Percentiles rank a stretch among this genome's conserved stretches.
These are phyloP conservation scores for Tuta absoluta DNA, from an alignment of 2,888 invertebrate genomes.

Conservation along the genomic window DNA sequence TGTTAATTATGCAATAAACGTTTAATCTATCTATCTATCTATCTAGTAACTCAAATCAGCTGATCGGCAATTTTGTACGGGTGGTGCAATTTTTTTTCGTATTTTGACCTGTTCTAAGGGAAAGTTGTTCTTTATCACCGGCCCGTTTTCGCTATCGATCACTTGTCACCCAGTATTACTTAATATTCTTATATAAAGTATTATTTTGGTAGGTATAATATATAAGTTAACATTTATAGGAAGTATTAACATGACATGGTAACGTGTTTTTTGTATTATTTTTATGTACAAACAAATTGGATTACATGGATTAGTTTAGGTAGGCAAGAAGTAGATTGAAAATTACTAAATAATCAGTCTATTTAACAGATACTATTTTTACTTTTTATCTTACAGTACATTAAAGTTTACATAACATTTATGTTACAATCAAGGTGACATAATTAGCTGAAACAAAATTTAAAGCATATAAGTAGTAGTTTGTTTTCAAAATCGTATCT, in stretches of 20 bases:
- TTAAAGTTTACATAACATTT: background rate
- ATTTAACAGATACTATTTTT: conserved; percentile 57
- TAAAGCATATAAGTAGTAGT: background rate
- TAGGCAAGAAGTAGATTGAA: conserved; percentile 51
- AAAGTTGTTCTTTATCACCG: no score
- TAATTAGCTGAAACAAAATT: no score
- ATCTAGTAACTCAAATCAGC: no score
- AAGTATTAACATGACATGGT: conserved; percentile 40
- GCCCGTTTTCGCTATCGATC: no score
- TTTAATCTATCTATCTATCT: no score
- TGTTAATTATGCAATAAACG: no score
- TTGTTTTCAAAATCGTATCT: background rate
- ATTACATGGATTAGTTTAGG: conserved; percentile 24
- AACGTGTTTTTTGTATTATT: conserved; percentile 38
- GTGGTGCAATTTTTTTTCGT: no score
- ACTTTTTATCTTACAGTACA: background rate
- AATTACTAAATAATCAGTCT: conserved; percentile 71
- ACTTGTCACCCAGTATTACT: no score
- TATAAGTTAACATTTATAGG: conserved; percentile 38
- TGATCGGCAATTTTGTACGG: no score
- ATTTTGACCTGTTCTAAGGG: no score
- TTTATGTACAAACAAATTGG: conserved; percentile 49
- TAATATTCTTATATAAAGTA: conserved; percentile 2
- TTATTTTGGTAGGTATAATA: background rate
- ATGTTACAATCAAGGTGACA: no score